Conservation (phyloP, 2,113 vertebrate species). For the Casuarius casuarius region DNA sequence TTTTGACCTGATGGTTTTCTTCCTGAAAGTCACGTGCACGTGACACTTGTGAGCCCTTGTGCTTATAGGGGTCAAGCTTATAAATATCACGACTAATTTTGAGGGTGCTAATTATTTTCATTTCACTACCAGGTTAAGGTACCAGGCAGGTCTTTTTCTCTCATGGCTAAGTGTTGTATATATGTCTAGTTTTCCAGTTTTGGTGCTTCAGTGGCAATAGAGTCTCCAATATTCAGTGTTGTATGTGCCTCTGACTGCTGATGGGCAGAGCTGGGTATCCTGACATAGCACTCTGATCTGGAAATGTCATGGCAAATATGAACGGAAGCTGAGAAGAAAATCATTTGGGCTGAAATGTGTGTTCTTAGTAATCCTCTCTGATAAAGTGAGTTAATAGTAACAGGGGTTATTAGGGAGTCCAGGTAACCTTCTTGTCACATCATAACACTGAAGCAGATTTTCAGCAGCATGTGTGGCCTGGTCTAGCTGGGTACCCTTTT, state of each 20-base stretch:
- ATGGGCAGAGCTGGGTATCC: not conserved
- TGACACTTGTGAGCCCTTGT: not conserved
- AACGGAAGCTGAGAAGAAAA: not conserved
- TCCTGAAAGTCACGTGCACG: not conserved
- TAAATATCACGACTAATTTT: not conserved
- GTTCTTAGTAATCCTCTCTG: not conserved
- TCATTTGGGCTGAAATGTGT: not conserved
- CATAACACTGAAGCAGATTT: not conserved
- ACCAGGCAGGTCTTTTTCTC: not conserved
- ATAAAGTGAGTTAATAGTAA: not conserved
- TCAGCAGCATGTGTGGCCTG: not conserved
- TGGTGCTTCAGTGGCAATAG: not conserved
- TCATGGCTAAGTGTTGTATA: not conserved
- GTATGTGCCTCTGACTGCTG: not conserved
- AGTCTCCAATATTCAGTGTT: not conserved
- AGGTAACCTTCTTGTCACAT: not conserved
- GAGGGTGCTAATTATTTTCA: not conserved
- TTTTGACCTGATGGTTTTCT: not conserved
- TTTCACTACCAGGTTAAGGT: not conserved
- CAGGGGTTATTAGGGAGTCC: not conserved
- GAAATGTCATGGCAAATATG: not conserved
- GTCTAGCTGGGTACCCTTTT: not conserved
- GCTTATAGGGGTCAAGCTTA: not conserved
- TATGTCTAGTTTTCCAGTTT: not conserved
- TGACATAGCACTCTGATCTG: not conserved